phyloP scores from a whole-genome alignment of 2,797 vertebrate genomes.

The Gobio occitaniae region DNA sequence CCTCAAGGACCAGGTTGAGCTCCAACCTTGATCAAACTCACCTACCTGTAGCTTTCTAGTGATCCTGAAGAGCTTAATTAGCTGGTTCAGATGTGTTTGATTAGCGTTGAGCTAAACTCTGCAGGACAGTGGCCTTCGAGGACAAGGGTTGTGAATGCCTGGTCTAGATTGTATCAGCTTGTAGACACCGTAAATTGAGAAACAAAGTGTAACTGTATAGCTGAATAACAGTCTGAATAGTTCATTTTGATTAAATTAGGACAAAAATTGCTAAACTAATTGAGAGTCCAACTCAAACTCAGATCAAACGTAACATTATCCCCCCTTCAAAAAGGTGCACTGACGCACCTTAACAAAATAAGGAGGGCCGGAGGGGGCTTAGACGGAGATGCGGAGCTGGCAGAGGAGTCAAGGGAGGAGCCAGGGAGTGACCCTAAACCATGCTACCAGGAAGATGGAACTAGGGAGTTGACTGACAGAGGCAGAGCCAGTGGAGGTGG shows the following conservation, averaged over 20 bases:
- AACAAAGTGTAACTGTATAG: constrained; percentile 2
- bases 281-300: neutral
- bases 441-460: neutral
- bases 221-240: neutral
- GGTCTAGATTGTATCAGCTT: neutral
- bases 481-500: neutral
- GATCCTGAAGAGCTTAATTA: too few species aligned
- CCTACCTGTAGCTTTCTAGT: too few species aligned
- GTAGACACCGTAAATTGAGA: neutral
- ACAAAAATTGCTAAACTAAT: neutral
- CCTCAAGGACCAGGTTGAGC: too few species aligned
- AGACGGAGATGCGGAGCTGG: neutral
- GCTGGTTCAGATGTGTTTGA: too few species aligned
- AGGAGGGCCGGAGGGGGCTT: neutral
- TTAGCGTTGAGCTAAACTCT: too few species aligned
- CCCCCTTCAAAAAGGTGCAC: neutral
- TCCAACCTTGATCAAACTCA: too few species aligned
- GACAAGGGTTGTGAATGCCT: too few species aligned
- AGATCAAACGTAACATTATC: neutral
- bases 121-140: too few species aligned
- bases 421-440: neutral
- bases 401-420: neutral
- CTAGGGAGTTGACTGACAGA: neutral
- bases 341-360: neutral
- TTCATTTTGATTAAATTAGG: neutral